phyloP scores from a whole-genome alignment of 1,140 invertebrate genomes.

The Protaetia brevitarsis region DNA sequence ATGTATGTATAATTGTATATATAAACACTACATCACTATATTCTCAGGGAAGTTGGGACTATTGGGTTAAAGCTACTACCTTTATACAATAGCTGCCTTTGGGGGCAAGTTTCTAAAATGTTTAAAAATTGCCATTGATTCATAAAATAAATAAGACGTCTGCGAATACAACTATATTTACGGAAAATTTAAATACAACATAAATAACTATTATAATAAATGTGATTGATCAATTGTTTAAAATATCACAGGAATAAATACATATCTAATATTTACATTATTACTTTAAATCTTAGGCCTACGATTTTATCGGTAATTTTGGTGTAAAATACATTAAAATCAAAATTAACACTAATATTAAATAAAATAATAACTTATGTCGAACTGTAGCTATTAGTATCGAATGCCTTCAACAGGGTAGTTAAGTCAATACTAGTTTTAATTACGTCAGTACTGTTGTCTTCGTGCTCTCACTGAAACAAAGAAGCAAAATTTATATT shows the following conservation, averaged over 20 bases:
- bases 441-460: conserved; percentile 36
- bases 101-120: too few species aligned
- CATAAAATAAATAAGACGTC: too few species aligned
- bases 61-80: too few species aligned
- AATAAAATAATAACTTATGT: conserved; percentile 14
- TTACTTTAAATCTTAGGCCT: too few species aligned
- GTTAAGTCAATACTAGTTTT: conserved; percentile 9
- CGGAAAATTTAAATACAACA: neutral
- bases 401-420: neutral
- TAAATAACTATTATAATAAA: conserved; percentile 4
- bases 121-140: too few species aligned
- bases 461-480: conserved; percentile 60
- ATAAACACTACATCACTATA: too few species aligned
- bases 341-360: neutral
- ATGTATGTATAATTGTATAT: too few species aligned
- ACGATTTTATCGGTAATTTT: too few species aligned
- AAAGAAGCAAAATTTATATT: conserved; percentile 31
- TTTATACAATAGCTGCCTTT: too few species aligned
- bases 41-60: too few species aligned
- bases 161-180: conserved; percentile 6
- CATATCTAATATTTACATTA: too few species aligned
- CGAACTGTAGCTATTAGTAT: neutral
- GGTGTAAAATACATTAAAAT: conserved; percentile 18
- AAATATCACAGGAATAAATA: conserved; percentile 28
- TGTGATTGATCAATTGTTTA: conserved; percentile 20